phyloP scores from a whole-genome alignment of 2,888 invertebrate genomes.

The Tenthredo amoena region DNA sequence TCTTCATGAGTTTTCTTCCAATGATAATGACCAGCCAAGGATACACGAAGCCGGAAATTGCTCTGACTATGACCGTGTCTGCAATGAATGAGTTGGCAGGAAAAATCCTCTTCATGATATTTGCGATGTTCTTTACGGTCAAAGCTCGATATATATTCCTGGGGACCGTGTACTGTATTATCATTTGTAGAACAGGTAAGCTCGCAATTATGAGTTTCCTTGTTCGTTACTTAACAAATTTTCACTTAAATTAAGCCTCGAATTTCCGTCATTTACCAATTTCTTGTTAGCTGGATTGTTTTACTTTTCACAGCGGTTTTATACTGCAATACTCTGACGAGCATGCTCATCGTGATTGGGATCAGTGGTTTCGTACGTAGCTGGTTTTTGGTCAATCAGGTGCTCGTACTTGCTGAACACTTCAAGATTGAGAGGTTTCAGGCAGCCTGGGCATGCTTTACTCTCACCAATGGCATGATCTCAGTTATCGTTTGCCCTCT shows the following conservation, averaged over 20 bases:
- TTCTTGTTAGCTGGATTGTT: not conserved
- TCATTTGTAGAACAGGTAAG: constrained; percentile 85
- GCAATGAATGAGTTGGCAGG: constrained; percentile 85
- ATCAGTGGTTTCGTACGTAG: constrained; percentile 85
- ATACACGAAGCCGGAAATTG: constrained; percentile 82
- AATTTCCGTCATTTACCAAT: not conserved
- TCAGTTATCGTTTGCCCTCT: constrained; percentile 85
- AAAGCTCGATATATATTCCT: constrained; percentile 85
- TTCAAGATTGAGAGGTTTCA: constrained; percentile 85
- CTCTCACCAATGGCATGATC: constrained; percentile 85
- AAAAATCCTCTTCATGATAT: constrained; percentile 82
- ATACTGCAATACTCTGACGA: constrained; percentile 80
- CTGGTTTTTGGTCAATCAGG: constrained; percentile 85
- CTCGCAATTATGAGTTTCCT: constrained; percentile 54
- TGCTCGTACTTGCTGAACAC: constrained; percentile 86
- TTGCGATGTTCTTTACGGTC: constrained; percentile 82
- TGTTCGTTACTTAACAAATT: not conserved
- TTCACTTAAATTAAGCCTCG: not conserved
- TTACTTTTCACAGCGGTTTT: constrained; percentile 80
- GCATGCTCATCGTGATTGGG: constrained; percentile 82
- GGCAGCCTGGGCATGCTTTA: constrained; percentile 86
- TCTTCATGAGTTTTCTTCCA: constrained; percentile 86
- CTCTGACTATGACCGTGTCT: constrained; percentile 85
- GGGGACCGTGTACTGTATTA: constrained; percentile 83
- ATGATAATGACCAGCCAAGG: constrained; percentile 82